Conservation (phyloP, 2,797 vertebrate genomes). For the Stomatorhinus walkeri region DNA sequence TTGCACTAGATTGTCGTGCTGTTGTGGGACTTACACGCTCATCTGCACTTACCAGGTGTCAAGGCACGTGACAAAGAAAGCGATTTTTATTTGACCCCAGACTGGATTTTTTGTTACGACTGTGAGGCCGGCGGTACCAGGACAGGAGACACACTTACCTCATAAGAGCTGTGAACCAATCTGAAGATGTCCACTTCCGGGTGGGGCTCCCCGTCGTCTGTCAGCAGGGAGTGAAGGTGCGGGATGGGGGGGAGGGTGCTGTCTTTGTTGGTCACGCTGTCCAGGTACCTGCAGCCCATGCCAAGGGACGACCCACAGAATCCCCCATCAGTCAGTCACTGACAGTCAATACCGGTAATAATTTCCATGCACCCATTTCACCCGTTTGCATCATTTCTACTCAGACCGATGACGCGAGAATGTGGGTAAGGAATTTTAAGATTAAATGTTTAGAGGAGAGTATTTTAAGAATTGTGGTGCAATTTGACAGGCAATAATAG, state of each 20-base stretch:
- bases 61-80: neutral
- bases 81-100: neutral
- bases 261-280: slow-evolving; percentile 95
- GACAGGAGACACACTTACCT: slow-evolving; percentile 57
- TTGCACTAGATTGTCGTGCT: neutral
- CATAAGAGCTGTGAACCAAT: slow-evolving; percentile 84
- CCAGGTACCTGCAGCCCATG: slow-evolving; percentile 72
- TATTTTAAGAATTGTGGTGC: neutral
- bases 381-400: neutral
- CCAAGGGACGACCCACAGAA: neutral
- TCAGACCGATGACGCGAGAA: neutral
- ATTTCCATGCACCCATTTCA: neutral
- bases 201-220: slow-evolving; percentile 84
- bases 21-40: neutral
- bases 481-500: neutral
- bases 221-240: slow-evolving; percentile 91
- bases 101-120: neutral
- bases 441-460: neutral
- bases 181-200: slow-evolving; percentile 97
- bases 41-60: neutral
- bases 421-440: neutral
- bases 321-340: neutral
- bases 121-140: neutral
- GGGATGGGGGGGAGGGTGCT: slow-evolving; percentile 93
- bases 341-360: neutral